These are phyloP conservation scores for Plebejus anna DNA, from an alignment of 2,888 invertebrate genomes.

Conservation along the genomic window DNA sequence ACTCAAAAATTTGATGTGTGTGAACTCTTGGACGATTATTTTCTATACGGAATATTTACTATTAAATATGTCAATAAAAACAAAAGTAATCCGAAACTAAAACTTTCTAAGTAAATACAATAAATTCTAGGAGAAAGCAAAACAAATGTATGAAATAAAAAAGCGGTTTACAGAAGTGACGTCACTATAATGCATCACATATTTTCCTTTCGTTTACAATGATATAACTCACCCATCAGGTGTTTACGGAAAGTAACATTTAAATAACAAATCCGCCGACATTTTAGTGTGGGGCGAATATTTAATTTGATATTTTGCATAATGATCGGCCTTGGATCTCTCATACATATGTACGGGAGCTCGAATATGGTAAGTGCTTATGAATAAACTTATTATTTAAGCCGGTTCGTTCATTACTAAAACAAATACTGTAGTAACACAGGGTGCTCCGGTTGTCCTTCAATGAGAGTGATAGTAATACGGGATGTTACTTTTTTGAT, in stretches of 20 bases:
- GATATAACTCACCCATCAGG: not conserved
- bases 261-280: conserved; percentile 77
- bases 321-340: conserved; percentile 76
- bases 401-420: conserved; percentile 79
- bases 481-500: not conserved
- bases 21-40: too few relatives aligned
- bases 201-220: not conserved
- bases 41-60: too few relatives aligned
- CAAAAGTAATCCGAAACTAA: too few relatives aligned
- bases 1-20: too few relatives aligned
- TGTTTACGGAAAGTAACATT: conserved; percentile 46
- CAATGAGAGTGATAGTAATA: conserved; percentile 8
- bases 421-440: conserved; percentile 79
- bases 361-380: conserved; percentile 78
- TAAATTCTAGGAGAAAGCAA: not conserved
- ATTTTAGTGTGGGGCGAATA: conserved; percentile 74
- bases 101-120: too few relatives aligned
- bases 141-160: not conserved
- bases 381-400: conserved; percentile 80
- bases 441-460: conserved; percentile 58
- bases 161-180: not conserved
- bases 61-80: too few relatives aligned
- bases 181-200: not conserved
- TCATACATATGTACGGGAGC: conserved; percentile 79
- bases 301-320: conserved; percentile 78